These are phyloP conservation scores for Ligdia adustata DNA, from an alignment of 2,888 invertebrate species.

Conservation along the genomic window DNA sequence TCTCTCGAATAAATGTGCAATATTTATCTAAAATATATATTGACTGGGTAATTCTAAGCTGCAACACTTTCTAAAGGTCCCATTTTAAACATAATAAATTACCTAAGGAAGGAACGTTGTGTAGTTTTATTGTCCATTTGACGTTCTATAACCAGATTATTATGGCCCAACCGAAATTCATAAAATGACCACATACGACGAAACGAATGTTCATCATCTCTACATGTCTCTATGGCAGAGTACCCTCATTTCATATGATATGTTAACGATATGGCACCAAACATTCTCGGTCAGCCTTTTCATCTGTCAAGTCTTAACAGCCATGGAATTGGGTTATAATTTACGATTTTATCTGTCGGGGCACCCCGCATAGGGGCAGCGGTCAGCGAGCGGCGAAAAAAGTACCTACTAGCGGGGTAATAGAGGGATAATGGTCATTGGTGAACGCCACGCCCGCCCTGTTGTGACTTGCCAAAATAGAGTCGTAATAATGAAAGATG, in stretches of 20 bases:
- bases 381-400: conserved; percentile 75
- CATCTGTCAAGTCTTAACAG: conserved; percentile 82
- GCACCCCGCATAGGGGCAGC: conserved; percentile 78
- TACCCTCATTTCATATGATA: conserved; percentile 73
- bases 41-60: not conserved
- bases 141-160: conserved; percentile 34
- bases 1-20: too few relatives aligned
- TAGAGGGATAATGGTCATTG: conserved; percentile 69
- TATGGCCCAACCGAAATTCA: conserved; percentile 35
- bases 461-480: conserved; percentile 82
- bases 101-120: conserved; percentile 11
- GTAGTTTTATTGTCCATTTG: conserved; percentile 34
- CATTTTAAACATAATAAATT: conserved; percentile 17
- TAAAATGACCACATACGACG: conserved; percentile 49
- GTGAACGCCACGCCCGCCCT: conserved; percentile 72
- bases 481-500: conserved; percentile 80
- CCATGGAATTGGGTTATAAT: conserved; percentile 83
- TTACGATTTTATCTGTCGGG: conserved; percentile 80
- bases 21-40: not conserved
- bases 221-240: conserved; percentile 65
- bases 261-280: conserved; percentile 75
- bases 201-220: conserved; percentile 63
- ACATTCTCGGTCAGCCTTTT: conserved; percentile 72
- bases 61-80: conserved; percentile 5
- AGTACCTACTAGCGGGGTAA: conserved; percentile 59